Percentiles rank a stretch among this genome's conserved stretches.
Evolutionary conservation across 2,113 vertebrate genomes (phyloP).

Genomic region (Sula dactylatra): DNA sequence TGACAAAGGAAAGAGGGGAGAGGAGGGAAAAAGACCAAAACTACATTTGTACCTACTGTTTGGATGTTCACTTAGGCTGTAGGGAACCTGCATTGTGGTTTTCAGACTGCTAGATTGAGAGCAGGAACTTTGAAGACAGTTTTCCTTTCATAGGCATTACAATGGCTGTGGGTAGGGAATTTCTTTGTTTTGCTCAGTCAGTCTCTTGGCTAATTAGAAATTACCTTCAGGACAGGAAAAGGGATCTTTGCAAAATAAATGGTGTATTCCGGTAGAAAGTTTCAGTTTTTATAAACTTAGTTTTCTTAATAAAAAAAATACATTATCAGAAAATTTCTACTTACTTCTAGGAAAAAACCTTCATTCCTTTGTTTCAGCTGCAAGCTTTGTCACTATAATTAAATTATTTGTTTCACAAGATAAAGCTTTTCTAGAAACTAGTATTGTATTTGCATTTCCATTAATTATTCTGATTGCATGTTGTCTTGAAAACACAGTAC

Average conservation of each 20-base stretch:
- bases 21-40: neutral
- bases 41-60: neutral
- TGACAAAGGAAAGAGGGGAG: neutral
- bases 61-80: neutral
- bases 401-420: constrained; percentile 51
- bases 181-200: neutral
- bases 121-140: neutral
- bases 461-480: constrained; percentile 56
- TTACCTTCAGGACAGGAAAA: neutral
- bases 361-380: neutral
- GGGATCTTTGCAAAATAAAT: neutral
- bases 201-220: neutral
- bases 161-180: neutral
- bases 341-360: neutral
- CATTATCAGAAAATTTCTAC: neutral
- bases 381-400: constrained; percentile 41
- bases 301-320: neutral
- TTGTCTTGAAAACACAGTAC: constrained; percentile 51
- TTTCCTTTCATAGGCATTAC: neutral
- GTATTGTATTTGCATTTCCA: constrained; percentile 38
- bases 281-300: neutral
- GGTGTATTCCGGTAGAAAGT: neutral
- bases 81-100: neutral
- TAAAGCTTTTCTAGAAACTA: constrained; percentile 49
- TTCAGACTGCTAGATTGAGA: neutral